A percentile compares a stretch with the other conserved stretches of the same genome.
phyloP scores from a whole-genome alignment of 1,140 invertebrate genomes.

The Ptiloglossa arizonensis region DNA sequence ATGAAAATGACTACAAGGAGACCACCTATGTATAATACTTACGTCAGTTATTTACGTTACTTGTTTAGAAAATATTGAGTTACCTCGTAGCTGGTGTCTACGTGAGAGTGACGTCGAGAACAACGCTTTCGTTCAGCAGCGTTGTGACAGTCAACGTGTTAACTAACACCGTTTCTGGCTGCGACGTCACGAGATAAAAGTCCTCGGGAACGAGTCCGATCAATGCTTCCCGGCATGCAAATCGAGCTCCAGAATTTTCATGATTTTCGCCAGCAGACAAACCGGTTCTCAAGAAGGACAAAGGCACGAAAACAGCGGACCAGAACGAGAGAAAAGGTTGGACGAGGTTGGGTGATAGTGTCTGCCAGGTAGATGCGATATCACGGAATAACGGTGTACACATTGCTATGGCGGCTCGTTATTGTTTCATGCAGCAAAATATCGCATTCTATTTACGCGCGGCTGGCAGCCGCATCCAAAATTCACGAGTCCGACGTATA shows the following conservation, averaged over 20 bases:
- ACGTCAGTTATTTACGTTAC: too few relatives aligned
- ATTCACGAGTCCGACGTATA: slow-evolving; percentile 54
- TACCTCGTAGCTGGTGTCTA: too few relatives aligned
- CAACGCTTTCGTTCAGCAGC: too few relatives aligned
- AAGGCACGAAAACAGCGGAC: not conserved
- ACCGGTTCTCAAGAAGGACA: slow-evolving; percentile 41
- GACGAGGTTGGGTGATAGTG: not conserved
- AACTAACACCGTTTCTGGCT: not conserved
- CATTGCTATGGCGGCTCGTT: slow-evolving; percentile 50
- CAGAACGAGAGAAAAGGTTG: not conserved
- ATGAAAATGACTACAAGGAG: too few relatives aligned
- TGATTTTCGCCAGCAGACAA: slow-evolving; percentile 49
- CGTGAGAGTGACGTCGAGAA: too few relatives aligned
- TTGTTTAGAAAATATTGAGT: too few relatives aligned
- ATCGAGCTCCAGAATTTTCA: slow-evolving; percentile 61
- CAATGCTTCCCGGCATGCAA: slow-evolving; percentile 56
- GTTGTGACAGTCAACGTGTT: not conserved
- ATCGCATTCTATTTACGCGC: slow-evolving; percentile 63
- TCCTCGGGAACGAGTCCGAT: slow-evolving; percentile 3
- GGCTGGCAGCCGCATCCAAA: slow-evolving; percentile 52
- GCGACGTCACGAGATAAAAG: not conserved
- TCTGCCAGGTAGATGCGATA: slow-evolving; percentile 22
- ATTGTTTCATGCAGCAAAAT: slow-evolving; percentile 65
- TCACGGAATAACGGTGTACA: slow-evolving; percentile 54
- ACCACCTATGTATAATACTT: too few relatives aligned